Percentiles rank a stretch among this genome's conserved stretches.
These are phyloP conservation scores for Brachyhypopomus occidentalis DNA, from an alignment of 2,113 vertebrate genomes.

Conservation along the genomic window DNA sequence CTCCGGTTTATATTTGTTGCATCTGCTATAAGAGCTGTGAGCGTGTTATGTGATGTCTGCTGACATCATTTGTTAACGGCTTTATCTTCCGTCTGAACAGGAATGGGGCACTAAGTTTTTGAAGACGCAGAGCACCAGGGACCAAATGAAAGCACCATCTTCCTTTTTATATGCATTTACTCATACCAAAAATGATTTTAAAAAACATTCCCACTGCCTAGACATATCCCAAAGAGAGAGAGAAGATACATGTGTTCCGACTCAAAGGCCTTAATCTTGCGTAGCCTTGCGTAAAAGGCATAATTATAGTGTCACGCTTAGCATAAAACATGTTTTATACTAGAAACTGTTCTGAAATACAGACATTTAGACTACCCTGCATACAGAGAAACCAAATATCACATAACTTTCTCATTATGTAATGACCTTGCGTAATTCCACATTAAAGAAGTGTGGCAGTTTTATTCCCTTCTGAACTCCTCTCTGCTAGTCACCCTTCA, in stretches of 20 bases:
- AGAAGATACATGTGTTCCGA: constrained; percentile 81
- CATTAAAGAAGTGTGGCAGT: constrained; percentile 10
- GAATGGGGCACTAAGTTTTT: constrained; percentile 52
- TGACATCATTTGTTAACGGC: not conserved
- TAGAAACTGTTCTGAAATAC: constrained; percentile 86
- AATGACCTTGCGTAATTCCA: constrained; percentile 12
- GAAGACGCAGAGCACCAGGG: constrained; percentile 47
- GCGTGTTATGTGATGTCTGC: not conserved
- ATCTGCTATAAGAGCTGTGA: not conserved
- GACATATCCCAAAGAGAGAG: constrained; percentile 38
- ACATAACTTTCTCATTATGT: constrained; percentile 32
- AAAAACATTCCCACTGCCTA: constrained; percentile 23
- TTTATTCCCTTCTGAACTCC: constrained; percentile 42
- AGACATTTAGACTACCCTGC: constrained; percentile 57
- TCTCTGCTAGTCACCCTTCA: constrained; percentile 65
- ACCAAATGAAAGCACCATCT: constrained; percentile 53
- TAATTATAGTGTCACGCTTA: constrained; percentile 81
- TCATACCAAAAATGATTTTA: constrained; percentile 24
- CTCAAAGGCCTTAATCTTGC: constrained; percentile 76
- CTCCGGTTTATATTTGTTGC: not conserved
- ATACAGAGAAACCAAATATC: not conserved
- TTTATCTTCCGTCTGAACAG: constrained; percentile 37
- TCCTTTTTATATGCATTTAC: constrained; percentile 43
- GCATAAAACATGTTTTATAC: constrained; percentile 78
- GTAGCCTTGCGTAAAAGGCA: constrained; percentile 53